Evolutionary conservation across 2,797 vertebrate genomes (phyloP), one percentile per base, ranked within the genome.

Genomic region (Labroides dimidiatus): DNA sequence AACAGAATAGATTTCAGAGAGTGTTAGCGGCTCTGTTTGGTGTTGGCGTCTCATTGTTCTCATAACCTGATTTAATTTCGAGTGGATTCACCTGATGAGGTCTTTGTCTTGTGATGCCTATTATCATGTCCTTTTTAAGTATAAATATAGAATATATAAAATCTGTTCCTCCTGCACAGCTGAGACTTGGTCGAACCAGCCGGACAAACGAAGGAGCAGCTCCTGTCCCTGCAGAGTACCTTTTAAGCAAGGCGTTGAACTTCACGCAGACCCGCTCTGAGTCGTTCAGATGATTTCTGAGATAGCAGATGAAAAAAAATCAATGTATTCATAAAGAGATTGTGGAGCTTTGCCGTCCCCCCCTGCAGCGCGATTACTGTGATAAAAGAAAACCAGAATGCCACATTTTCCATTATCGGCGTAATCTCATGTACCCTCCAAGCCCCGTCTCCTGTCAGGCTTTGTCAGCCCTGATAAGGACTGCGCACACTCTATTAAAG

Each of bases 301-400:
- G 30, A 17, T 4, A 10, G 37, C 53, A 30, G 64, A 50, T 51
- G n/a, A n/a, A n/a, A n/a, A n/a, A 11, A 36, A n/a, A 19, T 17
- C 27, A 19, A 7, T 13, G 21, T 19, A 27, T 39, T 24, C 13
- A 23, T 4, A 10, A 27, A 43, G 23, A 39, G 2, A 14, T 36
- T 21, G 39, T 6, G 39, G 41, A 60, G 37, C 53, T 47, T 27
- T 17, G 1, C 0, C 2, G 16, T 33, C 30, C 30, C 30, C 45
- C 45, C 53, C 69, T 73, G 72, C 58, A n/a, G 50, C 11, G 41
- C 24, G 39, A 73, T 70, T 43, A 52, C 30, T 15, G 16, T 6
- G n/a, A 74, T 63, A 19, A 70, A 71, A 64, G 39, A 16, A 33
- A 67, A 39, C 55, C 36, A 56, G 30, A 24, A 69, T 60, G 57